Percentiles rank a stretch among this genome's conserved stretches.
Conservation (phyloP, 2,888 invertebrate genomes). For the Coenonympha arcania region DNA sequence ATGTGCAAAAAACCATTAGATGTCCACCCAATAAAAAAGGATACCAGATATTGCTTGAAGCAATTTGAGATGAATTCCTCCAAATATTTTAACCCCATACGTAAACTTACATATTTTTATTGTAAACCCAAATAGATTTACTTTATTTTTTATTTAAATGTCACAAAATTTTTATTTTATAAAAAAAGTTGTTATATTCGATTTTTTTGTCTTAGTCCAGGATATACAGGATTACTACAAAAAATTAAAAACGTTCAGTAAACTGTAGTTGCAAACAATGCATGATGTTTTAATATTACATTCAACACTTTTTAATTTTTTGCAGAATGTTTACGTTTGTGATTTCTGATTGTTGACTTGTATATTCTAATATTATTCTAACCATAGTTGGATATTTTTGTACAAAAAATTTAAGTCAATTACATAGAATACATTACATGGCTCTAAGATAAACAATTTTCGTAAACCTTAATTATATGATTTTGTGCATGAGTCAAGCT, state of each 20-base stretch:
- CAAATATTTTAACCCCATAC: conserved; percentile 22
- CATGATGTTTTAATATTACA: too few species aligned
- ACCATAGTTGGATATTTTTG: conserved; percentile 14
- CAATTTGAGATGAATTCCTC: conserved; percentile 27
- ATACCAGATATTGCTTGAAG: conserved; percentile 26
- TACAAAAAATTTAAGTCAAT: conserved; percentile 24
- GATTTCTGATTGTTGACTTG: conserved; percentile 29
- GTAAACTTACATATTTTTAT: conserved; percentile 30
- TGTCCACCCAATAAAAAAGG: conserved; percentile 9
- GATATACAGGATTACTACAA: too few species aligned
- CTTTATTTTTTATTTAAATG: conserved; percentile 31
- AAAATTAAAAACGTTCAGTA: too few species aligned
- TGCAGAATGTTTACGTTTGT: conserved; percentile 53
- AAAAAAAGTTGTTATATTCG: conserved; percentile 70
- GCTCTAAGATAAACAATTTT: conserved; percentile 22
- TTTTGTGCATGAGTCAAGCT: conserved; percentile 59
- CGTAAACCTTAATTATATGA: conserved; percentile 41
- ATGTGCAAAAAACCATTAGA: neutral
- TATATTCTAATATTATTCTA: conserved; percentile 22
- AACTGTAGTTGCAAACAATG: too few species aligned
- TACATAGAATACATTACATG: conserved; percentile 20
- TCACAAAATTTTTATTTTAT: conserved; percentile 30
- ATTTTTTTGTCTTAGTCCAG: conserved; percentile 59
- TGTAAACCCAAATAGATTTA: conserved; percentile 27
- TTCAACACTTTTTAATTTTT: too few species aligned